Evolutionary conservation across 2,113 vertebrate genomes (phyloP).

Genomic region (Tretioscincus oriximinensis): DNA sequence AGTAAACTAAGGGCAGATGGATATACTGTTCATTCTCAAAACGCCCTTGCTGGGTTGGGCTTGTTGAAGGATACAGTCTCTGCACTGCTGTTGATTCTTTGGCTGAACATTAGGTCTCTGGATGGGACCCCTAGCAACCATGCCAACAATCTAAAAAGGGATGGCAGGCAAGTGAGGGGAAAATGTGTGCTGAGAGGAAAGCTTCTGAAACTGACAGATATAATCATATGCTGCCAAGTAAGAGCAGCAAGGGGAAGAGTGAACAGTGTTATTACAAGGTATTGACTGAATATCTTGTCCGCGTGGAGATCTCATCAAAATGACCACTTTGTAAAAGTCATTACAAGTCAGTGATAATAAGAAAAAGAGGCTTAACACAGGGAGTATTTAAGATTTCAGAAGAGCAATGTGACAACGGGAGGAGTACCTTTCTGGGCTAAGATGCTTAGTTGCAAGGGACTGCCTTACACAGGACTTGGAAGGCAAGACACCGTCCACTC

Average conservation of each 20-base stretch:
- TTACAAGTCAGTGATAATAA: not conserved
- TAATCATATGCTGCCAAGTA: not conserved
- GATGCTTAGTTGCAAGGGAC: too few relatives aligned
- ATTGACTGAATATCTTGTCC: not conserved
- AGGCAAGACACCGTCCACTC: too few relatives aligned
- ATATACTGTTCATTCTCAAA: not conserved
- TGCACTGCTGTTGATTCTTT: not conserved
- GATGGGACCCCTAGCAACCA: not conserved
- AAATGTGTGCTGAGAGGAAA: slow-evolving; percentile 16
- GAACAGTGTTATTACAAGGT: slow-evolving; percentile 17
- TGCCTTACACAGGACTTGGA: too few relatives aligned
- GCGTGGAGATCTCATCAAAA: not conserved
- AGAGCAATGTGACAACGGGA: not conserved
- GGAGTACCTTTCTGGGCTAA: too few relatives aligned
- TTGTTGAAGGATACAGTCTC: not conserved
- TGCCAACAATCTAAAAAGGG: not conserved
- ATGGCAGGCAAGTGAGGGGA: slow-evolving; percentile 12
- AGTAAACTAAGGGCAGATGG: not conserved
- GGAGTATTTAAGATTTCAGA: not conserved
- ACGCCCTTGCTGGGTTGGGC: not conserved
- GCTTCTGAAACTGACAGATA: not conserved
- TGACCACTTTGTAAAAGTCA: not conserved
- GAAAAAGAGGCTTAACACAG: not conserved
- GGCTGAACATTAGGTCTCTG: not conserved
- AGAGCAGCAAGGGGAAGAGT: not conserved